A percentile compares a stretch with the other conserved stretches of the same genome.
These are phyloP conservation scores for Rambutsinella grinnellia DNA, from an alignment of 2,888 invertebrate species.

Conservation along the genomic window DNA sequence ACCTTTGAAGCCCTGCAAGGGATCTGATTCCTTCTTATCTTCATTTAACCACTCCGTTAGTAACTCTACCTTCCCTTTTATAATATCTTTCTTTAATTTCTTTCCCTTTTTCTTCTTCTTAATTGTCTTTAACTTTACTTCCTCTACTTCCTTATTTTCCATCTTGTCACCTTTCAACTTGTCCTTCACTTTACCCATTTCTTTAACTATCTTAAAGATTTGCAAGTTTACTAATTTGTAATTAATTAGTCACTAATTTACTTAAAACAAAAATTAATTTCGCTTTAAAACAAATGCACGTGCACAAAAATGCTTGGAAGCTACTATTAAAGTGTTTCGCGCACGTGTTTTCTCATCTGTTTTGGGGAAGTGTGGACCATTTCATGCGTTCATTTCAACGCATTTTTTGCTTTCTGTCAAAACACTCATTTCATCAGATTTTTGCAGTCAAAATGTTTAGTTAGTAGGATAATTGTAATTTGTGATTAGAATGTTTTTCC, in stretches of 20 bases:
- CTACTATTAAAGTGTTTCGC: no score
- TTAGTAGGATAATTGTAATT: background rate
- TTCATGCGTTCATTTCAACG: no score
- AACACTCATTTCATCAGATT: no score
- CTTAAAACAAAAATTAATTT: no score
- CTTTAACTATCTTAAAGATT: no score
- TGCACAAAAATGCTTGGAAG: no score
- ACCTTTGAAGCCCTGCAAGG: slow-evolving; percentile 46
- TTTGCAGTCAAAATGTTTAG: background rate
- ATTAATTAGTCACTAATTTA: no score
- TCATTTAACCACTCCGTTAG: slow-evolving; percentile 14
- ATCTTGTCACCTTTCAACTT: background rate
- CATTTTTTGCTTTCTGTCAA: no score
- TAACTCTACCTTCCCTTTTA: slow-evolving; percentile 1
- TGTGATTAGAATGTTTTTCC: background rate
- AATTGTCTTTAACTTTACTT: background rate
- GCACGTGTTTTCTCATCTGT: no score
- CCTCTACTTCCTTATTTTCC: background rate
- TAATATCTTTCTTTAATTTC: background rate
- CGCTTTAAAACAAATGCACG: no score
- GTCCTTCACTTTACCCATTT: background rate
- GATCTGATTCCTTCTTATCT: background rate
- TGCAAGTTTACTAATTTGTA: no score
- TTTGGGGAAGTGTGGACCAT: no score
- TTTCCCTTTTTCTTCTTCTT: slow-evolving; percentile 2